Conservation (phyloP, 2,113 vertebrate species). For the Prinia subflava region DNA sequence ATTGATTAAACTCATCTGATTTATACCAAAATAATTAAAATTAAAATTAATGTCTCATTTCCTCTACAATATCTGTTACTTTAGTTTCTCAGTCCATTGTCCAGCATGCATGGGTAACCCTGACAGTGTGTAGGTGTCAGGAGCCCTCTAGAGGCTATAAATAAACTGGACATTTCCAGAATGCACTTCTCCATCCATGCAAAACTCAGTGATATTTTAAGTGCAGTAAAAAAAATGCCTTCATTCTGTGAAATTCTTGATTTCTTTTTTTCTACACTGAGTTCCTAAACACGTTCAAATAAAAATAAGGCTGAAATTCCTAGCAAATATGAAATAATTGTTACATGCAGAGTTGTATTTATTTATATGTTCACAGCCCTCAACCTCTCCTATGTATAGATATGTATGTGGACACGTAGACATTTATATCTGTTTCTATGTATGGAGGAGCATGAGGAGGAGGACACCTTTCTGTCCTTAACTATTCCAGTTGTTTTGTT, state of each 20-base stretch:
- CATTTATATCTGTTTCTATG: not conserved
- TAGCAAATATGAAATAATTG: not conserved
- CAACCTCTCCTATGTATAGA: not conserved
- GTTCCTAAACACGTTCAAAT: not conserved
- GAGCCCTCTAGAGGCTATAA: constrained; percentile 52
- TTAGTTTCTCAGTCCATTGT: not conserved
- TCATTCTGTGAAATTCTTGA: not conserved
- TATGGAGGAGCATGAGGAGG: not conserved
- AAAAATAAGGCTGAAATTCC: not conserved
- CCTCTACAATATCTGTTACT: not conserved
- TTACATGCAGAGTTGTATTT: not conserved
- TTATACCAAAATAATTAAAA: not conserved
- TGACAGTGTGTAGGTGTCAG: not conserved
- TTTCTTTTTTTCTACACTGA: not conserved
- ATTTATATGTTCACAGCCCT: not conserved
- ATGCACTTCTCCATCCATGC: not conserved
- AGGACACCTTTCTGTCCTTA: not conserved
- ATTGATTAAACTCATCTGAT: not conserved
- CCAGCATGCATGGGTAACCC: not conserved
- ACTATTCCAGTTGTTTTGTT: not conserved
- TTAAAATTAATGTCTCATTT: not conserved
- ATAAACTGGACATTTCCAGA: not conserved
- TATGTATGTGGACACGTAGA: not conserved
- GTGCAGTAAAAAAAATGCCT: not conserved
- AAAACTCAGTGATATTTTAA: not conserved